Conservation (phyloP, 2,113 vertebrate genomes). For the Syngnathus typhle region DNA sequence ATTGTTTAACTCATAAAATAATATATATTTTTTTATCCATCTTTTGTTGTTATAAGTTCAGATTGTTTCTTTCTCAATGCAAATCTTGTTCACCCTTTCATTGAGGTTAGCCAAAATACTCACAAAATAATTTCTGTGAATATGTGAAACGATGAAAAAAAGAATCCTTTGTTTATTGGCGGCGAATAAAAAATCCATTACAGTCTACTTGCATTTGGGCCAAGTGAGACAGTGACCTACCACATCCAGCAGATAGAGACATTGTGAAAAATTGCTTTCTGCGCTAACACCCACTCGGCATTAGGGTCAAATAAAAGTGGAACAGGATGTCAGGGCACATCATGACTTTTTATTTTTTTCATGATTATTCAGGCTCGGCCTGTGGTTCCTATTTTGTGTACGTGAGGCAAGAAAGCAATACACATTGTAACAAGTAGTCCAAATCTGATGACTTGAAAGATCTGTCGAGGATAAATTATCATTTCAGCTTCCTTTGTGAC, state of each 20-base stretch:
- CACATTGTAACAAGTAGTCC: background rate
- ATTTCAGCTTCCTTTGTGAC: slow-evolving; percentile 5
- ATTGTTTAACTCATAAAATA: background rate
- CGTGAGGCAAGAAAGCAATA: background rate
- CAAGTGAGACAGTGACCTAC: background rate
- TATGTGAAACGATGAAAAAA: background rate
- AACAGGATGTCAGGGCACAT: background rate
- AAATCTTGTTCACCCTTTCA: no score
- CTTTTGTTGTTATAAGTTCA: no score
- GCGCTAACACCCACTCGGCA: background rate
- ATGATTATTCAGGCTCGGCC: background rate
- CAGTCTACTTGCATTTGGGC: background rate
- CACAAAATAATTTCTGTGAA: background rate
- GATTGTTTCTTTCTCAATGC: no score
- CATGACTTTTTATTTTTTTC: background rate
- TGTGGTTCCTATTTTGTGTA: background rate
- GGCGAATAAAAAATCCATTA: background rate
- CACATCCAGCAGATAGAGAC: background rate
- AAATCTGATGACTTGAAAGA: background rate
- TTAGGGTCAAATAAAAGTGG: background rate
- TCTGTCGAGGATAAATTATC: no score
- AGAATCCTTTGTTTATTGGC: background rate
- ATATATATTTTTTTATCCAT: no score
- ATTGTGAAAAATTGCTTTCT: background rate
- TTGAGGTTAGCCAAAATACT: no score